A percentile compares a stretch with the other conserved stretches of the same genome.
Evolutionary conservation across 2,797 vertebrate genomes (phyloP).

Genomic region (Masticophis lateralis): DNA sequence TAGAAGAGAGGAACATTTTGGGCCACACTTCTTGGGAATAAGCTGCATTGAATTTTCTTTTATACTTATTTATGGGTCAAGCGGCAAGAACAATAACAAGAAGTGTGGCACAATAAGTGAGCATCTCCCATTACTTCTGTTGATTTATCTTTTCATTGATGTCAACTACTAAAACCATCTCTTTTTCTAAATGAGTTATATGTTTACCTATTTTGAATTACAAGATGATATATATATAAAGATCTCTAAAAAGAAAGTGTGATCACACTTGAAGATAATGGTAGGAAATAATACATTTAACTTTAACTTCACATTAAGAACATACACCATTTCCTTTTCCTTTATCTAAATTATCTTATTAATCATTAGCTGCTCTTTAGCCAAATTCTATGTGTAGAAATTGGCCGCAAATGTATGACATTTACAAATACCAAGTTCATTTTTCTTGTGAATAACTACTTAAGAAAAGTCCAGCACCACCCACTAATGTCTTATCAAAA

Average conservation of each 20-base stretch:
- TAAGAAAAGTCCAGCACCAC: conserved; percentile 1
- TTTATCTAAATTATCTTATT: conserved; percentile 17
- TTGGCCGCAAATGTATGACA: conserved; percentile 4
- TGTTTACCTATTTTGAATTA: neutral
- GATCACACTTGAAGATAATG: neutral
- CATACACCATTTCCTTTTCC: conserved; percentile 20
- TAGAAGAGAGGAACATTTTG: neutral
- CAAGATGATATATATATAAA: neutral
- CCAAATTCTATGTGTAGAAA: conserved; percentile 5
- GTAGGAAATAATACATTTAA: conserved; percentile 17
- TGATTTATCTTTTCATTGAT: neutral
- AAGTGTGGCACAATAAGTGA: neutral
- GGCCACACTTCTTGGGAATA: neutral
- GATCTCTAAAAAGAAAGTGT: neutral
- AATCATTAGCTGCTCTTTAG: neutral
- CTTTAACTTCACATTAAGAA: neutral
- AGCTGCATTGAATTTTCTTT: neutral
- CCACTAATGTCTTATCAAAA: conserved; percentile 1
- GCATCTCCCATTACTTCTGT: neutral
- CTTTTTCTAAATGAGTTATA: neutral
- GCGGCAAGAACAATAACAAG: neutral
- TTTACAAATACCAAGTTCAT: neutral
- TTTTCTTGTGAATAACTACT: conserved; percentile 12
- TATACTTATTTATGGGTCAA: neutral
- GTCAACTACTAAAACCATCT: neutral